Evolutionary conservation across 2,888 invertebrate species (phyloP).

Genomic region (Subacronicta megacephala): DNA sequence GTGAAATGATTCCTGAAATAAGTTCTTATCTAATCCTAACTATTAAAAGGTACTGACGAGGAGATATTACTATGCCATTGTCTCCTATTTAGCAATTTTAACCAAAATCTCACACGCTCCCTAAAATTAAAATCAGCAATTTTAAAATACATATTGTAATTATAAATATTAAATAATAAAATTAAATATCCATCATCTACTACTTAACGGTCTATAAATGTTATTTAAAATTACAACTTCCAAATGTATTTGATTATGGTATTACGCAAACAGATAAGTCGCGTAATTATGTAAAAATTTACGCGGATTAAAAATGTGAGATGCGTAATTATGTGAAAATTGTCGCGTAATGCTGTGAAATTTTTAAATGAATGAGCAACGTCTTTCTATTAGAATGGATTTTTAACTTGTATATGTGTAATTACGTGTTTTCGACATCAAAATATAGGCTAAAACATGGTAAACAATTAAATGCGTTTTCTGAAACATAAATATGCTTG

Average conservation of each 20-base stretch:
- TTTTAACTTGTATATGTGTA: too few relatives aligned
- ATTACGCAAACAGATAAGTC: too few relatives aligned
- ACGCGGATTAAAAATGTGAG: too few relatives aligned
- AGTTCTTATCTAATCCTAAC: too few relatives aligned
- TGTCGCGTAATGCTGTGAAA: not conserved
- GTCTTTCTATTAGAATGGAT: too few relatives aligned
- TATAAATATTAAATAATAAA: conserved; percentile 37
- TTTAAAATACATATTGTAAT: conserved; percentile 48
- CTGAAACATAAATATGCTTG: conserved; percentile 20
- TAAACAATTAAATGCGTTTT: too few relatives aligned
- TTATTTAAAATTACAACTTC: conserved; percentile 23
- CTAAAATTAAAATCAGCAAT: conserved; percentile 35
- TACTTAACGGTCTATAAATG: conserved; percentile 33
- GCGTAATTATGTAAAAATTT: conserved; percentile 3
- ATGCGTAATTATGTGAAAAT: conserved; percentile 1
- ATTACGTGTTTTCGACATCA: too few relatives aligned
- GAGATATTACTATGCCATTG: not conserved
- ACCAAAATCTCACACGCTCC: conserved; percentile 7
- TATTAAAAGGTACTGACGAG: too few relatives aligned
- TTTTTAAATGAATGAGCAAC: too few relatives aligned
- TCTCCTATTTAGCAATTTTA: conserved; percentile 13
- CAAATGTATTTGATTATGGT: conserved; percentile 21
- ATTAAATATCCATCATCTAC: conserved; percentile 31
- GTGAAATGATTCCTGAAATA: too few relatives aligned
- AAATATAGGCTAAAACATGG: too few relatives aligned